A percentile compares a stretch with the other conserved stretches of the same genome.
Evolutionary conservation across 2,113 vertebrate genomes (phyloP).

Genomic region (Gymnogyps californianus): DNA sequence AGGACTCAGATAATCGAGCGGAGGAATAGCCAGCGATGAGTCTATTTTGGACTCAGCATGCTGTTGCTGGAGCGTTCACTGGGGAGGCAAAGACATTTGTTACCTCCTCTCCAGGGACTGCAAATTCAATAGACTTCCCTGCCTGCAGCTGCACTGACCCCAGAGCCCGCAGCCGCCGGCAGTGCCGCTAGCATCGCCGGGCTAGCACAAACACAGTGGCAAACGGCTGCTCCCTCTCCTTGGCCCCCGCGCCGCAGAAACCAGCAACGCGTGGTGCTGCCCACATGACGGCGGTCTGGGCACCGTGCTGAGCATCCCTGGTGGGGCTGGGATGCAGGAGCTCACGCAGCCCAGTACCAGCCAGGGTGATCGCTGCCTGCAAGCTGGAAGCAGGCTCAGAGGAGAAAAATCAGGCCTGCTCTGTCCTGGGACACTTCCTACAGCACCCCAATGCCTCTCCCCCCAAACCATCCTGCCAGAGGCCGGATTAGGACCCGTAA

Average conservation of each 20-base stretch:
- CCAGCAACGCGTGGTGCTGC: neutral
- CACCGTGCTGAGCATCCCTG: neutral
- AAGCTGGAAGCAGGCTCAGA: neutral
- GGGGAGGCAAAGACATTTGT: neutral
- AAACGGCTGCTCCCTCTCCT: neutral
- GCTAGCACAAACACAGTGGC: neutral
- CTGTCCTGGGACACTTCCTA: neutral
- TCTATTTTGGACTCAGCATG: conserved; percentile 7
- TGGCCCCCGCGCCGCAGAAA: neutral
- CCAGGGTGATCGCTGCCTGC: neutral
- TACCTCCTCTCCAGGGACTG: neutral
- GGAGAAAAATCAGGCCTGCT: neutral
- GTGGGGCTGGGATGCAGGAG: neutral
- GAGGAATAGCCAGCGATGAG: neutral
- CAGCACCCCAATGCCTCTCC: neutral
- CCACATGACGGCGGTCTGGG: rapidly evolving
- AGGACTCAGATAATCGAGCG: neutral
- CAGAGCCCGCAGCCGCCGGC: rapidly evolving
- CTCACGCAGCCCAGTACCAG: neutral
- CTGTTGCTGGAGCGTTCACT: neutral
- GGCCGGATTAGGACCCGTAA: rapidly evolving
- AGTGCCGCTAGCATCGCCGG: neutral
- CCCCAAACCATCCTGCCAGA: rapidly evolving
- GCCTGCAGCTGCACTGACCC: neutral
- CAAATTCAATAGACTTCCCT: neutral